Conservation (phyloP, 35 echinoderm and acorn worm genomes). For the Holothuria glaberrima region DNA sequence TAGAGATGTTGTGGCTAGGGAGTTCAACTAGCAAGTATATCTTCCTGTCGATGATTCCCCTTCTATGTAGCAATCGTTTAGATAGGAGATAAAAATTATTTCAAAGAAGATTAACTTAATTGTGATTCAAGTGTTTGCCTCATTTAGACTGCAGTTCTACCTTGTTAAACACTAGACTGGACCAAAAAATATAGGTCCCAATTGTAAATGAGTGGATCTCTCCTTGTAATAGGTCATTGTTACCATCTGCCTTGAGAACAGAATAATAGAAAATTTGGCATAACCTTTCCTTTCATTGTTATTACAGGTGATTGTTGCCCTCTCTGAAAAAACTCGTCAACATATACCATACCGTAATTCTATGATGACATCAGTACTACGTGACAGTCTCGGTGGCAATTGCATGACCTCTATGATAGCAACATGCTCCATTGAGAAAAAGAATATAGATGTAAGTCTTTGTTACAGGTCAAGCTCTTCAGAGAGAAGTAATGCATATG, state of each 20-base stretch:
- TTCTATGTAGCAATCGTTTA: too few species aligned
- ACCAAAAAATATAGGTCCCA: too few species aligned
- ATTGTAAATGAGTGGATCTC: background rate
- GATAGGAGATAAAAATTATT: too few species aligned
- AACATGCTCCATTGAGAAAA: constrained; percentile 96
- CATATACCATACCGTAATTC: constrained; percentile 97
- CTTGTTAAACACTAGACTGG: too few species aligned
- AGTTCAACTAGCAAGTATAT: too few species aligned
- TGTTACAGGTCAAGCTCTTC: too few species aligned
- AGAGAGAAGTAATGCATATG: too few species aligned
- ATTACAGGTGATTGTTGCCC: constrained; percentile 87
- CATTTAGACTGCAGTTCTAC: too few species aligned
- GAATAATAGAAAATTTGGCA: background rate
- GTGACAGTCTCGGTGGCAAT: constrained; percentile 96
- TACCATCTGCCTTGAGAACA: background rate
- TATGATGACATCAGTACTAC: constrained; percentile 93
- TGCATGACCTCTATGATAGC: constrained; percentile 99
- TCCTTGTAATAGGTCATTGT: background rate
- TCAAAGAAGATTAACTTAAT: too few species aligned
- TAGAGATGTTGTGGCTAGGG: too few species aligned
- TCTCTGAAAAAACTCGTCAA: constrained; percentile 83
- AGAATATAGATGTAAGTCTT: constrained; percentile 98
- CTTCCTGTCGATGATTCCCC: too few species aligned
- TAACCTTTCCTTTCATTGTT: background rate
- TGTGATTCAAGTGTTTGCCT: too few species aligned